Conservation (phyloP, 92 coral and sea anemone species). For the Parazoanthus swiftii region DNA sequence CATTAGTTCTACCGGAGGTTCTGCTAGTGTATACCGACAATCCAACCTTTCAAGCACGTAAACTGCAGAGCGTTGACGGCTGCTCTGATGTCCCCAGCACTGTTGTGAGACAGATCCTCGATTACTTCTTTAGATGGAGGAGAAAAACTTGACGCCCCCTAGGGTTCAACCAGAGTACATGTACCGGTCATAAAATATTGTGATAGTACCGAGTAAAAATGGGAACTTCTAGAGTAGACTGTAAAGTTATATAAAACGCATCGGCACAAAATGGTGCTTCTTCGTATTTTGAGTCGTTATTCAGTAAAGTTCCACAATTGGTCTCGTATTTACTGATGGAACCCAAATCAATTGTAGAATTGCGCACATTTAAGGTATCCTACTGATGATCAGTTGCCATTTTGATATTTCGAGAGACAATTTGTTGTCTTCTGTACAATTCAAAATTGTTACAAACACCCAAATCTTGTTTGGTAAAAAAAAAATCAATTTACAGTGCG, state of each 20-base stretch:
- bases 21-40: not conserved
- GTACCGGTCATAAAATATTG: not conserved
- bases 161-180: slow-evolving; percentile 6
- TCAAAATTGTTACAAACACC: no score
- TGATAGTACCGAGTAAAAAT: not conserved
- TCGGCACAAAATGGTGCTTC: not conserved
- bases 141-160: slow-evolving; percentile 55
- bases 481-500: no score
- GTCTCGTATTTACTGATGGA: no score
- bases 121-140: slow-evolving; percentile 78
- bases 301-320: no score
- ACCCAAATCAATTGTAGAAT: no score
- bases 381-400: no score
- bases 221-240: not conserved
- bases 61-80: slow-evolving; percentile 95
- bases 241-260: not conserved
- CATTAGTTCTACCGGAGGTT: not conserved
- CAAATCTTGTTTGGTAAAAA: no score
- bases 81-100: slow-evolving; percentile 94
- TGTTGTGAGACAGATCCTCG: slow-evolving; percentile 80
- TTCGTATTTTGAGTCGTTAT: no score
- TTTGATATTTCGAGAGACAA: no score
- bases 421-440: no score
- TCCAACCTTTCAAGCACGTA: slow-evolving; percentile 77
- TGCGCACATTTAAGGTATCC: no score